A percentile compares a stretch with the other conserved stretches of the same genome.
These are phyloP conservation scores for Gallinago stenura DNA, from an alignment of 2,797 vertebrate genomes.

Conservation along the genomic window DNA sequence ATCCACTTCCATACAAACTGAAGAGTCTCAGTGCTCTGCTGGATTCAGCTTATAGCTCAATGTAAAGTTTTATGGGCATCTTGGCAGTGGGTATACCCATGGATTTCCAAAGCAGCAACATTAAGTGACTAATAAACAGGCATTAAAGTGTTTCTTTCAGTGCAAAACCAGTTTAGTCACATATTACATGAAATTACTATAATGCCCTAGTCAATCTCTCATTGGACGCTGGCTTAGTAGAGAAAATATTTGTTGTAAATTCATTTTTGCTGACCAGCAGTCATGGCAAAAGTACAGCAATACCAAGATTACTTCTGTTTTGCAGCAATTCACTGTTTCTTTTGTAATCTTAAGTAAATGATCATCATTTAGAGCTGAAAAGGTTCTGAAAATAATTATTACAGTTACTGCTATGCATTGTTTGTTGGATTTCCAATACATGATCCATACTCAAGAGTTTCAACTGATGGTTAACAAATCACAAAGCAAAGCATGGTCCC, in stretches of 20 bases:
- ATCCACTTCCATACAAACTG: neutral
- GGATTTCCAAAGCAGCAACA: neutral
- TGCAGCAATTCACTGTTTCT: neutral
- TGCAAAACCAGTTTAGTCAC: neutral
- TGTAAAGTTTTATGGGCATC: neutral
- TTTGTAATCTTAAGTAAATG: neutral
- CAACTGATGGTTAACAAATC: neutral
- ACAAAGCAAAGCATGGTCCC: neutral
- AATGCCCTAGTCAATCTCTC: accelerated
- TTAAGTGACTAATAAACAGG: neutral
- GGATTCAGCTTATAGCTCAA: neutral
- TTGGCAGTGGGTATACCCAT: neutral
- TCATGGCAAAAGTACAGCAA: neutral
- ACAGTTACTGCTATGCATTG: neutral
- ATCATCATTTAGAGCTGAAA: neutral
- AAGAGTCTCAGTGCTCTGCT: accelerated
- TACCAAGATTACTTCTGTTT: neutral
- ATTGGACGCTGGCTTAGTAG: neutral
- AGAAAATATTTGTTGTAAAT: neutral
- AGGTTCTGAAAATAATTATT: neutral
- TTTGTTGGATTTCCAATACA: neutral
- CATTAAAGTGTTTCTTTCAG: neutral
- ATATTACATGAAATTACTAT: neutral
- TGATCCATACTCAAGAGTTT: neutral
- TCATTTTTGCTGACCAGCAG: neutral